Evolutionary conservation across 2,888 invertebrate genomes (phyloP), one percentile per base, ranked within the genome.

Genomic region (Tipula vernalis): DNA sequence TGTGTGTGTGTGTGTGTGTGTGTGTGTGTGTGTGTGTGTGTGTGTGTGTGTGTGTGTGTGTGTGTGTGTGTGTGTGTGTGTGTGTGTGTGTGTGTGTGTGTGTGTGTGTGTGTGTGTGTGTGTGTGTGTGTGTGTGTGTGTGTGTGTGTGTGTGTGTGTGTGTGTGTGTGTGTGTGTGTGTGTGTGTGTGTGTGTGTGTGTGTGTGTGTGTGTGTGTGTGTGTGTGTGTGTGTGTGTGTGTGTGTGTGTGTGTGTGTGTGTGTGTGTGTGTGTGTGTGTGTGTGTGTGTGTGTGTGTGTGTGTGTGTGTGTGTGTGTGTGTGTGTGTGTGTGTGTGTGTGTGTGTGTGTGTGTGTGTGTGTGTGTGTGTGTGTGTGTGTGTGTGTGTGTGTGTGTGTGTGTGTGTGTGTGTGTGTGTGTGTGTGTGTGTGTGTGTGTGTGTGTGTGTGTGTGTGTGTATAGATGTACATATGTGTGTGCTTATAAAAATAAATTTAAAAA

Each of bases 181-280:
- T 44, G 47, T 44, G 47, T 44, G 47, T 44, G 47, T 44, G 47
- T 44, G 47, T 44, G 47, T 44, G 88, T 87, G 88, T 88, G 88
- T 88, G 88, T 88, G 88, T 88, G 88, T 88, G 88, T 87, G 88
- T 88, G 88, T 88, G 88, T 87, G 88, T 88, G 88, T 88, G 88
- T 87, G 88, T 88, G 88, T 88, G 88, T 87, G 88, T 88, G 88
- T 88, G 88, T 87, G 88, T 88, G 88, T 88, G 88, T 87, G 88
- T 88, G 88, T 88, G 88, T 87, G 88, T 88, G 88, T 88, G 88
- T 87, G 88, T 88, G 88, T 88, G 88, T 87, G 88, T 88, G 88
- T 88, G 88, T 87, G 88, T 88, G 88, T 88, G 88, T 87, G 88
- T 88, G 88, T 88, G 88, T 87, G 88, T 88, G 88, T 88, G 88